Conservation (phyloP, 1,140 invertebrate genomes). For the Steinernema feltiae region DNA sequence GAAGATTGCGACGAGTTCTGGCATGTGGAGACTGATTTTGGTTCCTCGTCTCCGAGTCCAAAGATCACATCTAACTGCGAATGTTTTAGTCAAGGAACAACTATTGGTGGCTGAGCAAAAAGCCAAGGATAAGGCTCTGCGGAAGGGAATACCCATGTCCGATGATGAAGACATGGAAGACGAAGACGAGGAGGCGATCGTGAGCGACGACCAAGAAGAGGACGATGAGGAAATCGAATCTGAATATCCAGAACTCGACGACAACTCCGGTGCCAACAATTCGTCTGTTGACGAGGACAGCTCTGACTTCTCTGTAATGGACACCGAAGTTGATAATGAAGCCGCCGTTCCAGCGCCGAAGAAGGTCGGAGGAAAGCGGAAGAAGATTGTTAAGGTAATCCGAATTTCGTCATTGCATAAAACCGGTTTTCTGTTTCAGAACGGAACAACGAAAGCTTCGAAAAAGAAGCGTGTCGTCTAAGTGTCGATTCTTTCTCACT, state of each 20-base stretch:
- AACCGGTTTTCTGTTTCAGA: not conserved
- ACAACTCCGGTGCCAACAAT: not conserved
- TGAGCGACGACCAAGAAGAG: not conserved
- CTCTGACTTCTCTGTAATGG: not conserved
- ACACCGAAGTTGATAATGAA: slow-evolving; percentile 5
- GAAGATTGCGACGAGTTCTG: slow-evolving; percentile 2
- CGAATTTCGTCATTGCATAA: not conserved
- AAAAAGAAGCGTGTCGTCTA: not conserved
- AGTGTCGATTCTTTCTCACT: not conserved
- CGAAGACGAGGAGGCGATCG: not conserved
- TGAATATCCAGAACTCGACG: not conserved
- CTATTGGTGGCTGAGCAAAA: not conserved
- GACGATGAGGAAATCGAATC: not conserved
- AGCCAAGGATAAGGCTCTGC: not conserved
- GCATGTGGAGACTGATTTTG: not conserved
- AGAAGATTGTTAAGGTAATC: not conserved
- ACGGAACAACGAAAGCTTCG: not conserved
- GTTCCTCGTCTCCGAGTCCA: not conserved
- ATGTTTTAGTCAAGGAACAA: not conserved
- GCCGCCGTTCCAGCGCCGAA: not conserved
- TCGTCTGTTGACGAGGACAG: not conserved
- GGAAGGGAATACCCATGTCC: not conserved
- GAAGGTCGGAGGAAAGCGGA: not conserved
- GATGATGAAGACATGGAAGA: slow-evolving; percentile 8
- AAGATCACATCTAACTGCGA: not conserved